phyloP scores from a whole-genome alignment of 2,797 vertebrate genomes.

The Halcyon badia region DNA sequence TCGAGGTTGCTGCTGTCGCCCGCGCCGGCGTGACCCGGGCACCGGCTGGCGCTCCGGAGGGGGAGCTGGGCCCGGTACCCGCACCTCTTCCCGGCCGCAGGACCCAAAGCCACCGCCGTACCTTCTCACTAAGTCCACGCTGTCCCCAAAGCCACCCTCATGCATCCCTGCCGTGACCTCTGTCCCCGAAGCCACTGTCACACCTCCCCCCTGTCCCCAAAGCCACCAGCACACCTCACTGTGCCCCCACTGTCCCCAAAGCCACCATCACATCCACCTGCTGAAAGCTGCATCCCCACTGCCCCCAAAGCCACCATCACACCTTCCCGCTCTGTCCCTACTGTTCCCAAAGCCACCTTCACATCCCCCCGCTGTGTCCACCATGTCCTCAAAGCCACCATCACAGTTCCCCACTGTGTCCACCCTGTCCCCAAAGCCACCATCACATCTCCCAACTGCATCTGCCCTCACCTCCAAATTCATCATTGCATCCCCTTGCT shows the following conservation, averaged over 20 bases:
- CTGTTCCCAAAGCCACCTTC: neutral
- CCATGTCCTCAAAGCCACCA: neutral
- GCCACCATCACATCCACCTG: neutral
- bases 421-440: neutral
- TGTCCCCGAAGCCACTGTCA: too few relatives aligned
- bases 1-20: neutral
- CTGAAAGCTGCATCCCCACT: neutral
- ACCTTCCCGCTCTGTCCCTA: accelerated
- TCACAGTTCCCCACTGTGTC: accelerated
- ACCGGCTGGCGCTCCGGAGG: neutral
- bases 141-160: neutral
- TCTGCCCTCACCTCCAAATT: too few relatives aligned
- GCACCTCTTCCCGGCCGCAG: neutral
- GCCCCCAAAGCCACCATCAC: neutral
- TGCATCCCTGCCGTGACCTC: too few relatives aligned
- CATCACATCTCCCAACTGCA: accelerated
- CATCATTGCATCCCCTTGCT: neutral
- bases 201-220: neutral
- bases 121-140: too few relatives aligned
- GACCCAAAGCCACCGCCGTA: neutral
- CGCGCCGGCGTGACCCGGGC: neutral
- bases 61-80: neutral
- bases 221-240: neutral
- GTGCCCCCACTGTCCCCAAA: neutral
- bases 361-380: accelerated